Percentiles rank a stretch among this genome's conserved stretches.
Evolutionary conservation across 2,888 invertebrate genomes (phyloP).

Genomic region (Andrena praecox): DNA sequence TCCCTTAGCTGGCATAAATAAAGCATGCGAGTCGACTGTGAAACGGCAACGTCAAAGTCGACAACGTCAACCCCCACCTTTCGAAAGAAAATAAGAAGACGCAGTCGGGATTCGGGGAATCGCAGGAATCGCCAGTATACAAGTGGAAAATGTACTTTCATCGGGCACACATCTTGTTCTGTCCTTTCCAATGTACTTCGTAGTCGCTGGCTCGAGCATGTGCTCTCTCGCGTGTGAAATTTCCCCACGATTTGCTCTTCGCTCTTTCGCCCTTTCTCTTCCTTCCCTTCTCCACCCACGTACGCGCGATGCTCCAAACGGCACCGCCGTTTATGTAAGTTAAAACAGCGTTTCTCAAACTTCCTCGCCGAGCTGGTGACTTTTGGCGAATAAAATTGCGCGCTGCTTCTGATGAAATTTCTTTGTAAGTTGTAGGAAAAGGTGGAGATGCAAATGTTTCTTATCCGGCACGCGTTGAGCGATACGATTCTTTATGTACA

Average conservation of each 20-base stretch:
- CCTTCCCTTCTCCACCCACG: constrained; percentile 40
- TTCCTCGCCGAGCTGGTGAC: not conserved
- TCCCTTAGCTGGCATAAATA: too few species aligned
- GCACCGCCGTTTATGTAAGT: constrained; percentile 49
- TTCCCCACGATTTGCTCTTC: constrained; percentile 65
- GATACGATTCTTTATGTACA: too few species aligned
- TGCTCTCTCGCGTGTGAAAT: constrained; percentile 64
- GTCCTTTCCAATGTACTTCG: constrained; percentile 79
- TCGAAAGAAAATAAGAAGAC: constrained; percentile 13
- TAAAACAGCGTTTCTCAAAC: constrained; percentile 57
- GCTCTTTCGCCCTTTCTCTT: constrained; percentile 58
- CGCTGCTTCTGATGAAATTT: not conserved
- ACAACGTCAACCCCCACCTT: not conserved
- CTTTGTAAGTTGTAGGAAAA: not conserved
- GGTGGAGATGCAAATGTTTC: too few species aligned
- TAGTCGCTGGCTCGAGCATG: constrained; percentile 62
- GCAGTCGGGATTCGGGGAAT: constrained; percentile 16
- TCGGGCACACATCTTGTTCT: constrained; percentile 73
- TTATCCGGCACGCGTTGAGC: too few species aligned
- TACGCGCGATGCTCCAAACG: constrained; percentile 41
- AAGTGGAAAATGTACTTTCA: constrained; percentile 58
- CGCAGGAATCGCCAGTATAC: constrained; percentile 29
- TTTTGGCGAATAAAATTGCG: not conserved
- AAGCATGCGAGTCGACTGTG: not conserved
- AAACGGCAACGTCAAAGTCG: not conserved